Base-by-base conservation (phyloP, 1,140 invertebrate genomes). In the Probaryconus sp. region DNA sequence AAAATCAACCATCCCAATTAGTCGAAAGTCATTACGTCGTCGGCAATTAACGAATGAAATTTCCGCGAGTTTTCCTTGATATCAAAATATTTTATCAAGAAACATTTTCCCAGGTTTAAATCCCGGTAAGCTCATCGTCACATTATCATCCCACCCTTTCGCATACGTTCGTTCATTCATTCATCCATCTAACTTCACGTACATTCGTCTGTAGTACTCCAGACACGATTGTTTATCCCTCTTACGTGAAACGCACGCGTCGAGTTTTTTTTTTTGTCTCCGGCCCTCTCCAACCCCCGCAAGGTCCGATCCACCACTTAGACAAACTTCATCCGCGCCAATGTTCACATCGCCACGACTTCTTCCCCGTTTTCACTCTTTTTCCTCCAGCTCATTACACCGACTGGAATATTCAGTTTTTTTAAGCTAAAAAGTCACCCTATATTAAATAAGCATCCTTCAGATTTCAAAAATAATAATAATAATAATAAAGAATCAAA, bases 381-480 rank as follows among this genome's bases (percentile, higher is more conserved):
- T 33, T 10, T 6, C 24, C 33, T 37, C 53, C 31, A 9, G 31
- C 67, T 72, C 60, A 72, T 72, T 72, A 72, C 45, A 43, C 61
- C 18, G 37, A 21, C 21, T 60, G 45, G 69, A 65, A 64, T 72
- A 72, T 64, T 64, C 69, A 63, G 43, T 5, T 28, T 43, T n/a
- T n/a, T n/a, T 18, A 20, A 53, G 50, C 35, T 38, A 40, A 14
- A 20, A 16, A 30, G 37, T 47, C 38, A 33, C 50, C 26, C 17
- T 14, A 37, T 40, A 71, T 71, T 56, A 71, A 71, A 71, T 63
- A 71, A 71, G 42, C 68, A 71, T 24, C 21, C 7, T 4, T 7
- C 21, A 24, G 21, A 4, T 24, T 24, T 24, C 21, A n/a, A n/a
- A n/a, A n/a, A n/a, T n/a, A n/a, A n/a, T n/a, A n/a, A n/a, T n/a